A percentile compares a stretch with the other conserved stretches of the same genome.
Conservation (phyloP, 2,113 vertebrate genomes). For the Cyanistes caeruleus region DNA sequence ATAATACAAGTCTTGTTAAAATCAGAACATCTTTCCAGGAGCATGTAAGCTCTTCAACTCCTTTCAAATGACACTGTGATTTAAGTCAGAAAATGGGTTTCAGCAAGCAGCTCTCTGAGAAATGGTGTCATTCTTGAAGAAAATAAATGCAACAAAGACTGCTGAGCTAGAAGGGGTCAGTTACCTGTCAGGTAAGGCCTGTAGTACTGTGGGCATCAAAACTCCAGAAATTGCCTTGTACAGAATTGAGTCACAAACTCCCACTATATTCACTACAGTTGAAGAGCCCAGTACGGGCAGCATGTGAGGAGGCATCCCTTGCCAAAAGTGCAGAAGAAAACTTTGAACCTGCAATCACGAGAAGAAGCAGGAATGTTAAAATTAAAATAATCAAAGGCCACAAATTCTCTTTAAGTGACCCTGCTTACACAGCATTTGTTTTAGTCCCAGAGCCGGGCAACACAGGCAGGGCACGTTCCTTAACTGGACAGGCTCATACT, state of each 20-base stretch:
- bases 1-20: neutral
- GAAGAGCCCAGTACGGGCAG: slow-evolving; percentile 92
- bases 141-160: neutral
- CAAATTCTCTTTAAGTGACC: neutral
- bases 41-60: neutral
- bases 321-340: slow-evolving; percentile 99
- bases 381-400: neutral
- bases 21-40: neutral
- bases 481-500: neutral
- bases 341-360: slow-evolving; percentile 88
- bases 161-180: neutral
- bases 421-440: neutral
- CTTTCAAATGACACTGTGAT: neutral
- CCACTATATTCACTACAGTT: slow-evolving; percentile 96
- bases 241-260: slow-evolving; percentile 97
- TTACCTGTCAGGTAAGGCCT: slow-evolving; percentile 97
- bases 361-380: neutral
- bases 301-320: slow-evolving; percentile 99
- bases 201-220: slow-evolving; percentile 96
- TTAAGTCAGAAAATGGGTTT: neutral
- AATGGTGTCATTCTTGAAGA: neutral
- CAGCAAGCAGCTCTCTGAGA: neutral
- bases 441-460: neutral
- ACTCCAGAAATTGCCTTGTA: slow-evolving; percentile 99
- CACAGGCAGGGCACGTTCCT: neutral